phyloP scores from a whole-genome alignment of 1,140 invertebrate species.

The Plectus sambesii region DNA sequence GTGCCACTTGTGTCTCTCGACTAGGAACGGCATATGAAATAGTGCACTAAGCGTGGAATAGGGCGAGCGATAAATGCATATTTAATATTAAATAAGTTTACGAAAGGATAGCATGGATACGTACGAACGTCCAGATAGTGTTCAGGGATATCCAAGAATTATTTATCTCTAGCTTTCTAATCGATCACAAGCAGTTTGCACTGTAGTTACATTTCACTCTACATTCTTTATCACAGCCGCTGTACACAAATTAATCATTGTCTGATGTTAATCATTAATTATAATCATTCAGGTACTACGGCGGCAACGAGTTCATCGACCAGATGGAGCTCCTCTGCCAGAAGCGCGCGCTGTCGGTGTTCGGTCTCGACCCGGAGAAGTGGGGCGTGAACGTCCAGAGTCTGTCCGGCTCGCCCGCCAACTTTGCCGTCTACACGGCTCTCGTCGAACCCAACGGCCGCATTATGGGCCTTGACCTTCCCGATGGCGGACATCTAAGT shows the following conservation, averaged over 20 bases:
- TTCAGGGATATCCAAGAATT: neutral
- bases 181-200: too few relatives aligned
- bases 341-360: slow-evolving; percentile 71
- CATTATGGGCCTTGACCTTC: slow-evolving; percentile 88
- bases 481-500: slow-evolving; percentile 76
- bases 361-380: slow-evolving; percentile 63
- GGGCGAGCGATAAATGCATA: too few relatives aligned
- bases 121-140: too few relatives aligned
- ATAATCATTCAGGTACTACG: slow-evolving; percentile 64
- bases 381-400: slow-evolving; percentile 99
- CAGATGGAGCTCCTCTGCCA: slow-evolving; percentile 79
- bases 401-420: slow-evolving; percentile 89
- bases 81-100: slow-evolving; percentile 3
- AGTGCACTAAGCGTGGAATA: too few relatives aligned
- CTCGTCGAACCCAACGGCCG: slow-evolving; percentile 70
- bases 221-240: too few relatives aligned
- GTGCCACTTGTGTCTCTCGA: too few relatives aligned
- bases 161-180: slow-evolving; percentile 1
- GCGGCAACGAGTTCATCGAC: slow-evolving; percentile 92
- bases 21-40: too few relatives aligned
- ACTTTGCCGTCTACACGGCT: slow-evolving; percentile 70
- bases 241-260: slow-evolving; percentile 2
- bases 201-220: too few relatives aligned
- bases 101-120: too few relatives aligned
- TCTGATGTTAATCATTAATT: slow-evolving; percentile 3